These are phyloP conservation scores for Lepidurus arcticus DNA, from an alignment of 1,140 invertebrate species.

Conservation along the genomic window DNA sequence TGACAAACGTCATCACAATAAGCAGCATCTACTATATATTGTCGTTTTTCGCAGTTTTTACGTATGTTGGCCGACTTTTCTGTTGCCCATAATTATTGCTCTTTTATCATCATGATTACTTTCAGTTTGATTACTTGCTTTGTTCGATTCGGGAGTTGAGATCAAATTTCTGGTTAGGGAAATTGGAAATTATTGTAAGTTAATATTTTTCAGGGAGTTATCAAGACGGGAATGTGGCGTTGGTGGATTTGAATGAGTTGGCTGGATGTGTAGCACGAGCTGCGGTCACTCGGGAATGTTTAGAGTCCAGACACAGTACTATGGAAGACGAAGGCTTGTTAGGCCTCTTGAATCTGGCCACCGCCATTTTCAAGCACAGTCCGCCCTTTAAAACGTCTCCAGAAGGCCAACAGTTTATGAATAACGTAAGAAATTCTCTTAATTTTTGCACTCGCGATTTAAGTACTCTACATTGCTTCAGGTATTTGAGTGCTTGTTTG, in stretches of 20 bases:
- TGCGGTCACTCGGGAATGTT: slow-evolving; percentile 67
- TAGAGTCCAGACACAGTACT: slow-evolving; percentile 71
- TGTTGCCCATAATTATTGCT: too few relatives aligned
- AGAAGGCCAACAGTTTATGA: slow-evolving; percentile 58
- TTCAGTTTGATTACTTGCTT: too few relatives aligned
- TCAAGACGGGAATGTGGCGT: slow-evolving; percentile 50
- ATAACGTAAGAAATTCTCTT: slow-evolving; percentile 34
- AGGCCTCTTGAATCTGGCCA: slow-evolving; percentile 77
- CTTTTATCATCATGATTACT: background rate
- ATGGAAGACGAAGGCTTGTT: slow-evolving; percentile 84
- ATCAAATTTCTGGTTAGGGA: too few relatives aligned
- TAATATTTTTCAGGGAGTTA: slow-evolving; percentile 44
- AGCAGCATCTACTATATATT: too few relatives aligned
- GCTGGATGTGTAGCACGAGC: slow-evolving; percentile 68
- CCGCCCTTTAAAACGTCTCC: slow-evolving; percentile 75
- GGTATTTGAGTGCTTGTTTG: slow-evolving; percentile 83
- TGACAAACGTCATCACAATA: too few relatives aligned
- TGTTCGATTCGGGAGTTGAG: too few relatives aligned
- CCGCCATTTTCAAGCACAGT: slow-evolving; percentile 80
- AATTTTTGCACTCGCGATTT: slow-evolving; percentile 29
- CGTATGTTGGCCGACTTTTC: too few relatives aligned
- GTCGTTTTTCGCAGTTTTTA: too few relatives aligned
- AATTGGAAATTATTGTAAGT: slow-evolving; percentile 24
- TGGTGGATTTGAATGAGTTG: slow-evolving; percentile 65
- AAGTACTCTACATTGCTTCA: slow-evolving; percentile 41